phyloP scores from a whole-genome alignment of 2,888 invertebrate genomes.

The Drosophila fulvimacula region DNA sequence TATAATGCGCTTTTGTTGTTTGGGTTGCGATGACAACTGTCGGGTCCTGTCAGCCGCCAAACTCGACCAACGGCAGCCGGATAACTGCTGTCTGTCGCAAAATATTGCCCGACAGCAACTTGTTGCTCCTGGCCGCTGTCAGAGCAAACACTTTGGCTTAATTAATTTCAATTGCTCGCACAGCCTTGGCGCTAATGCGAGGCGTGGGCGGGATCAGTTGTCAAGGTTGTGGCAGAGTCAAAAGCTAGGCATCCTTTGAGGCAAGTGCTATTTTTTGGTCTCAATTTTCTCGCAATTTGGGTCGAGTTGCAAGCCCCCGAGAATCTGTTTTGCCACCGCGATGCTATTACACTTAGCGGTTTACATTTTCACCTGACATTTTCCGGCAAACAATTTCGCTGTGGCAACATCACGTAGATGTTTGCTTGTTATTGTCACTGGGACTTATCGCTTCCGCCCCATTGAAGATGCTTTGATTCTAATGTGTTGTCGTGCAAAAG shows the following conservation, averaged over 20 bases:
- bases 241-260: neutral
- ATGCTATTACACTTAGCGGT: constrained; percentile 55
- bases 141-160: constrained; percentile 57
- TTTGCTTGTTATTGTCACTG: constrained; percentile 33
- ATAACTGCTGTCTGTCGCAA: constrained; percentile 14
- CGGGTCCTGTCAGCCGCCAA: constrained; percentile 27
- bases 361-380: constrained; percentile 38
- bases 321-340: constrained; percentile 1
- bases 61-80: constrained; percentile 30
- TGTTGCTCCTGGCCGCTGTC: constrained; percentile 49
- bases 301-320: constrained; percentile 4
- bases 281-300: constrained; percentile 19
- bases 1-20: constrained; percentile 47
- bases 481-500: constrained; percentile 26
- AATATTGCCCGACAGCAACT: constrained; percentile 42
- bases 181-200: constrained; percentile 31
- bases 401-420: constrained; percentile 5
- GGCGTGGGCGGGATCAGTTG: neutral
- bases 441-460: constrained; percentile 24
- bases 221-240: constrained; percentile 15
- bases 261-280: neutral
- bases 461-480: constrained; percentile 14
- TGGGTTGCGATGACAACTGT: constrained; percentile 43
- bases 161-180: constrained; percentile 64
- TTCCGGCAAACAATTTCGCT: constrained; percentile 14